Conservation (phyloP, 2,113 vertebrate species). For the Oryzias melastigma region DNA sequence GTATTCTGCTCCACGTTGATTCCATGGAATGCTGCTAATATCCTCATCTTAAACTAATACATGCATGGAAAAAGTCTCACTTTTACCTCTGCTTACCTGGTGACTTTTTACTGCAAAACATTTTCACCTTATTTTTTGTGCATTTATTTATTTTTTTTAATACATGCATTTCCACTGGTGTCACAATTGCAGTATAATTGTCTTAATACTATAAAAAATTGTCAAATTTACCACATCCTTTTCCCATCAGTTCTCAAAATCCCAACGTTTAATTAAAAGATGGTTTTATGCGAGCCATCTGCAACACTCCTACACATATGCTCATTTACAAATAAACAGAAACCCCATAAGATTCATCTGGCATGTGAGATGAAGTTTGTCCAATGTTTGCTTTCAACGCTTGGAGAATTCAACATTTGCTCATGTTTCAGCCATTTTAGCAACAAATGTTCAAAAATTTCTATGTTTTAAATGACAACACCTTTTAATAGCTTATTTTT, state of each 20-base stretch:
- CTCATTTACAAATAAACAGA: slow-evolving; percentile 41
- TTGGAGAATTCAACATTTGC: not conserved
- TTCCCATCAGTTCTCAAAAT: slow-evolving; percentile 22
- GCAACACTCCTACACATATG: slow-evolving; percentile 53
- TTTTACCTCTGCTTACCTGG: slow-evolving; percentile 46
- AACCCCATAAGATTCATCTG: slow-evolving; percentile 34
- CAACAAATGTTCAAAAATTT: too few relatives aligned
- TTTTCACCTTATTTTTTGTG: slow-evolving; percentile 6
- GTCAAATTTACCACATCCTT: not conserved
- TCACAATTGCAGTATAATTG: not conserved
- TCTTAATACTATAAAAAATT: not conserved
- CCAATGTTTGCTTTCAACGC: slow-evolving; percentile 9
- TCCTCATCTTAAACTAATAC: slow-evolving; percentile 49
- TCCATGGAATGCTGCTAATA: slow-evolving; percentile 92
- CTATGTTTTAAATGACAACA: too few relatives aligned
- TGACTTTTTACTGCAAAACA: slow-evolving; percentile 47
- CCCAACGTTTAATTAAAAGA: slow-evolving; percentile 51
- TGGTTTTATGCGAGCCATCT: slow-evolving; percentile 58
- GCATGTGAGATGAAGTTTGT: slow-evolving; percentile 32
- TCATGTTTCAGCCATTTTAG: slow-evolving; percentile 8
- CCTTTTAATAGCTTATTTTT: too few relatives aligned
- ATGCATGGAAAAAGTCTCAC: slow-evolving; percentile 66
- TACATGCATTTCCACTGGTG: not conserved
- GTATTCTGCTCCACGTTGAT: slow-evolving; percentile 89
- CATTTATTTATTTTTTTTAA: not conserved